Evolutionary conservation across 2,113 vertebrate species (phyloP).

Genomic region (Conger conger): DNA sequence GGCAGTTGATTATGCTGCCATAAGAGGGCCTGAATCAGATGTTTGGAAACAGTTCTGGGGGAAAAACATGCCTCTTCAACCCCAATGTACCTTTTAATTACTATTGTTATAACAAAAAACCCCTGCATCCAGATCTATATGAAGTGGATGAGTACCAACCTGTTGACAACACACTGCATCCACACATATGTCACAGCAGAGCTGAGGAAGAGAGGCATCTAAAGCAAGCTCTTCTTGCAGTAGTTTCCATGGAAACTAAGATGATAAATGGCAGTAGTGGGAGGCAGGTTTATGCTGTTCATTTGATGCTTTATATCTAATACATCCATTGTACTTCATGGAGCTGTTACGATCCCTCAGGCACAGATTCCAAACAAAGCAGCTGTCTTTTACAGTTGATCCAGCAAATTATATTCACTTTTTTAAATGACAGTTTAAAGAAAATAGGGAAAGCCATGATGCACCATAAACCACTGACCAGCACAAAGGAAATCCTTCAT

Average conservation of each 20-base stretch:
- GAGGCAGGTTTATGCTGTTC: conserved; percentile 8
- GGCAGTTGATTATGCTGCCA: not conserved
- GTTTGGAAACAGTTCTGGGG: not conserved
- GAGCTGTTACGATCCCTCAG: not conserved
- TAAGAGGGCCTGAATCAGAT: not conserved
- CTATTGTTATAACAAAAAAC: not conserved
- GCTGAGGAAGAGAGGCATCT: not conserved
- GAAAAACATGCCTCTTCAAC: not conserved
- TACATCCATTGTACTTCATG: not conserved
- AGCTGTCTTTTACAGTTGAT: not conserved
- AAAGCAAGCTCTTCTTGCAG: not conserved
- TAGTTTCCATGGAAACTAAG: conserved; percentile 33
- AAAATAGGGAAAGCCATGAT: not conserved
- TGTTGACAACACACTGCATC: not conserved
- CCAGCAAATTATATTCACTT: not conserved
- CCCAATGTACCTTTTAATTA: not conserved
- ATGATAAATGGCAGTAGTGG: conserved; percentile 13
- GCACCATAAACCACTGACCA: not conserved
- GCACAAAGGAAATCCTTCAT: not conserved
- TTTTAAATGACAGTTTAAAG: not conserved
- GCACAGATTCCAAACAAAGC: not conserved
- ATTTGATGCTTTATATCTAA: not conserved
- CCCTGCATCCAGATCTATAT: not conserved
- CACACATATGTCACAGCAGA: not conserved
- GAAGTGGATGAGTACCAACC: not conserved